Evolutionary conservation across 2,797 vertebrate genomes (phyloP).

Genomic region (Platalea minor): DNA sequence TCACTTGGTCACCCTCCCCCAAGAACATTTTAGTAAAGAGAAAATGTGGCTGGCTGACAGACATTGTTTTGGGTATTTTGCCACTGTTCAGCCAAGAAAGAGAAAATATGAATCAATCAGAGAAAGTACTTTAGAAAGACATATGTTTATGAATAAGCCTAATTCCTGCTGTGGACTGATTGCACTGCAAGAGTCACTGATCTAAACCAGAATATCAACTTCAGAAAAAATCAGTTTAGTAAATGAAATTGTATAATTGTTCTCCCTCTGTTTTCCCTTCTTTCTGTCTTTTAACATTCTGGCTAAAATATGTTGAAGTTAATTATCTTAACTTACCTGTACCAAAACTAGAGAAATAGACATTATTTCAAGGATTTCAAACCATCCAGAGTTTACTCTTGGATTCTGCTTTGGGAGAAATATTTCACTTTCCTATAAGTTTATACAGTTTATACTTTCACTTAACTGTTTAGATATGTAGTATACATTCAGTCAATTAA

Average conservation of each 20-base stretch:
- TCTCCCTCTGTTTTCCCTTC: background rate
- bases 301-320: background rate
- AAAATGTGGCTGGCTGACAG: background rate
- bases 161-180: constrained; percentile 22
- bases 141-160: background rate
- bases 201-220: background rate
- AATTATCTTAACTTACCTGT: background rate
- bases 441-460: background rate
- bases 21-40: background rate
- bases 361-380: background rate
- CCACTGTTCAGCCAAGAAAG: background rate
- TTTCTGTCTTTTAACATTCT: background rate
- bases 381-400: background rate
- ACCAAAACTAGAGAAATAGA: background rate
- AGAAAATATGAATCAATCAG: background rate
- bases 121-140: background rate
- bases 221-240: background rate
- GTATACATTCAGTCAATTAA: background rate
- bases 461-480: background rate
- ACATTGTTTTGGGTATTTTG: background rate
- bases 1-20: background rate
- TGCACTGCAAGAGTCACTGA: background rate
- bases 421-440: background rate
- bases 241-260: background rate
- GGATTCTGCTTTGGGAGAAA: background rate